phyloP scores from a whole-genome alignment of 2,888 invertebrate species.

The Oscheius sp. region DNA sequence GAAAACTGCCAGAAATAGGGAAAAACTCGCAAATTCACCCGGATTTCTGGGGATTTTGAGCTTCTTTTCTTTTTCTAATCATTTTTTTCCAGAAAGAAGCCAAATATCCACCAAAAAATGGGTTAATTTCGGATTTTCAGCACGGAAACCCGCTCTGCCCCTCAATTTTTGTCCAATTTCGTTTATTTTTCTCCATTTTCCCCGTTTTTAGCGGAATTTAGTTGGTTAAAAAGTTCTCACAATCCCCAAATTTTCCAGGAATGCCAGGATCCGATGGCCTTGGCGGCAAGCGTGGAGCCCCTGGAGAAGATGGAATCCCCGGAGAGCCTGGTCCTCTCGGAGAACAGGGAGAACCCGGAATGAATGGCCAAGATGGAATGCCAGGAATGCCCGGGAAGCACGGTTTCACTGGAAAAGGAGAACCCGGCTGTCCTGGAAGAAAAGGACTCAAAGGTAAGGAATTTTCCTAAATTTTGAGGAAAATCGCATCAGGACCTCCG shows the following conservation, averaged over 20 bases:
- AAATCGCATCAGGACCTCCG: not conserved
- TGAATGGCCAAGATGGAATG: conserved; percentile 19
- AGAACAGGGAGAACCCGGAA: conserved; percentile 36
- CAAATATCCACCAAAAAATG: no score
- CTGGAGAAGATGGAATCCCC: conserved; percentile 20
- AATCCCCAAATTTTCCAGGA: not conserved
- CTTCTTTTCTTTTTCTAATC: no score
- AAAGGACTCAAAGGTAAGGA: conserved; percentile 31
- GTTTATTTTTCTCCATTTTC: no score
- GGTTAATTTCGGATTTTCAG: no score
- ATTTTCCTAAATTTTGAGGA: not conserved
- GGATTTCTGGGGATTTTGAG: no score
- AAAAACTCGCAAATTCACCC: no score
- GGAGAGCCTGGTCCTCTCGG: conserved; percentile 37
- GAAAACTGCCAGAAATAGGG: no score
- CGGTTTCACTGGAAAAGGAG: conserved; percentile 38
- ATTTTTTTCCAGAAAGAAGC: no score
- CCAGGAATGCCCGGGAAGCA: conserved; percentile 16
- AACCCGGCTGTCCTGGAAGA: conserved; percentile 39
- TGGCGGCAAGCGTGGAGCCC: not conserved
- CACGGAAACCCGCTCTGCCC: no score
- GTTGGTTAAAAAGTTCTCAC: no score
- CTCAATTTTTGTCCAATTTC: no score
- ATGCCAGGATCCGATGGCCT: not conserved
- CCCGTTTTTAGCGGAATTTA: no score